These are phyloP conservation scores for Galeruca laticollis DNA, from an alignment of 2,888 invertebrate genomes.

Conservation along the genomic window DNA sequence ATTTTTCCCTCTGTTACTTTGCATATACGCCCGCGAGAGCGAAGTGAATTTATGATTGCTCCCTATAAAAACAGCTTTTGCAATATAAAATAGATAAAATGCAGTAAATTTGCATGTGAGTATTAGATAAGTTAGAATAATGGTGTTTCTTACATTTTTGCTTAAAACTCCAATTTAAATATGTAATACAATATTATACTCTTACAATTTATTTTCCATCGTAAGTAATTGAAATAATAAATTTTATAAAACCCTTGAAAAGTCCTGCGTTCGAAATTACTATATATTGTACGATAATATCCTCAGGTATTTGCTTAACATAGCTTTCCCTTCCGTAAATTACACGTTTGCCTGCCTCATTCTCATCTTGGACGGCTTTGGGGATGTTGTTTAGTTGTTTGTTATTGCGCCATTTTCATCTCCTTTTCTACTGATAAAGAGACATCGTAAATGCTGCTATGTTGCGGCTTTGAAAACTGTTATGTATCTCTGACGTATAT, in stretches of 20 bases:
- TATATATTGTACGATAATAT: not conserved
- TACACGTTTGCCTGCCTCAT: not conserved
- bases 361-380: not conserved
- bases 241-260: not conserved
- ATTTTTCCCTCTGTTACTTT: no score
- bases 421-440: constrained; percentile 1
- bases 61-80: no score
- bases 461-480: not conserved
- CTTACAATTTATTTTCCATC: not conserved
- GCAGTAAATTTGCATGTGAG: no score
- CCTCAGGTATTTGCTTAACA: not conserved
- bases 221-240: not conserved
- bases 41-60: no score
- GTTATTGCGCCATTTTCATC: not conserved
- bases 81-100: no score
- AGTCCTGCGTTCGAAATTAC: not conserved
- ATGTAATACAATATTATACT: not conserved
- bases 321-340: not conserved
- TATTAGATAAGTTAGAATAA: no score
- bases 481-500: not conserved
- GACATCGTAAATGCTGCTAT: not conserved
- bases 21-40: no score
- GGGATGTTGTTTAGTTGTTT: not conserved
- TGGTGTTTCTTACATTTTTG: no score
- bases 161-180: no score